Conservation (phyloP, 2,888 invertebrate genomes). For the Drosophila macrospina region DNA sequence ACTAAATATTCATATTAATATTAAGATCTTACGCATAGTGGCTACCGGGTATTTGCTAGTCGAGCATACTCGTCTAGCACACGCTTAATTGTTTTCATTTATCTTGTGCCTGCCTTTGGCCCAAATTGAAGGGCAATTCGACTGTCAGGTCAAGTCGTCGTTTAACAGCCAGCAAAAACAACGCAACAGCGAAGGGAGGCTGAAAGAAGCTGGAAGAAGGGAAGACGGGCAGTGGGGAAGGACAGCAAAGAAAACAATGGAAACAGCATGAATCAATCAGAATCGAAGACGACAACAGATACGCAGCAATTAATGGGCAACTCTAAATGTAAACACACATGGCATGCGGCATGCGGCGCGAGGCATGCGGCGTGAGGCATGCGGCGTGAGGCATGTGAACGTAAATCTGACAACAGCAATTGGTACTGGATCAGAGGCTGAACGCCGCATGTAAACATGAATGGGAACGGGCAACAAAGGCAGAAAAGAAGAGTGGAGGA, state of each 20-base stretch:
- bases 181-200: neutral
- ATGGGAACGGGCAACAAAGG: slow-evolving; percentile 7
- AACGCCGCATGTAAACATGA: slow-evolving; percentile 18
- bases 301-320: slow-evolving; percentile 55
- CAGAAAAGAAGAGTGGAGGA: neutral
- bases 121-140: slow-evolving; percentile 20
- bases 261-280: slow-evolving; percentile 53
- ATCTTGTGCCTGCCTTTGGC: slow-evolving; percentile 9
- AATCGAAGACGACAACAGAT: slow-evolving; percentile 40
- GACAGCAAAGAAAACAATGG: slow-evolving; percentile 32
- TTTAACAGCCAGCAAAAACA: slow-evolving; percentile 2
- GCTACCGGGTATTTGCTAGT: neutral
- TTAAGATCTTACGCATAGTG: too few relatives aligned
- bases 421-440: slow-evolving; percentile 9
- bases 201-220: neutral
- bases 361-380: slow-evolving; percentile 7
- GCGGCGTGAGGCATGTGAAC: slow-evolving; percentile 11
- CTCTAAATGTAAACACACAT: slow-evolving; percentile 47
- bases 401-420: slow-evolving; percentile 25
- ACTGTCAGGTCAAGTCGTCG: slow-evolving; percentile 5
- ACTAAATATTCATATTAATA: too few relatives aligned
- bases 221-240: neutral
- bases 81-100: slow-evolving; percentile 23
- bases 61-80: neutral
- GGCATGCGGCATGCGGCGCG: slow-evolving; percentile 17